Conservation (phyloP, 2,113 vertebrate genomes). For the Erythrolamprus reginae region DNA sequence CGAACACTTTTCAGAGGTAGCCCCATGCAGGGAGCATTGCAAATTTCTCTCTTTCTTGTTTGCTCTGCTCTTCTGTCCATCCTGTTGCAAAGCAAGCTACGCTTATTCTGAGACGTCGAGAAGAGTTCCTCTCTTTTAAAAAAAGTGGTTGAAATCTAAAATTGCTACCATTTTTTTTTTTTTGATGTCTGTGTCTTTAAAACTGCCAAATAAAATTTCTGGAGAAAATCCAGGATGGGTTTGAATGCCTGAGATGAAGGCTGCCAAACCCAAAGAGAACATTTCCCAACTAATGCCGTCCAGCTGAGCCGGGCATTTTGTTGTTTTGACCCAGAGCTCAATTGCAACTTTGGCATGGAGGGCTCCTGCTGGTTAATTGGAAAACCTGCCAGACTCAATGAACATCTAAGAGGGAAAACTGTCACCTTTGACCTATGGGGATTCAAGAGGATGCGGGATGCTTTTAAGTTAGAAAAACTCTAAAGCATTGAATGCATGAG, state of each 20-base stretch:
- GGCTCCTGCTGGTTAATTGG: not conserved
- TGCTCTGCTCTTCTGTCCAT: not conserved
- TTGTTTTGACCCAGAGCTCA: not conserved
- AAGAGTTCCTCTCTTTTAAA: not conserved
- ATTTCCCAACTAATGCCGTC: not conserved
- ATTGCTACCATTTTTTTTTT: not conserved
- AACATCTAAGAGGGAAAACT: not conserved
- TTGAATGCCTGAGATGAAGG: not conserved
- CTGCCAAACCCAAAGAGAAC: not conserved
- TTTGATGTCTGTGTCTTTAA: not conserved
- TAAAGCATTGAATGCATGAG: not conserved
- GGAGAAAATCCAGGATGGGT: constrained; percentile 16
- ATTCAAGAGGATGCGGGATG: not conserved
- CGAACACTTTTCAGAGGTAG: too few relatives aligned
- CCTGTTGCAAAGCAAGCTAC: not conserved
- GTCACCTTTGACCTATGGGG: not conserved
- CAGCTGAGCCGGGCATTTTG: not conserved
- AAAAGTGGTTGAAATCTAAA: not conserved
- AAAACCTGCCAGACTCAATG: not conserved
- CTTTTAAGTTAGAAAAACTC: not conserved
- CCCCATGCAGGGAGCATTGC: too few relatives aligned
- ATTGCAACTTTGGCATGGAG: not conserved
- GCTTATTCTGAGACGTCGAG: not conserved
- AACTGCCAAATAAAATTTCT: not conserved
- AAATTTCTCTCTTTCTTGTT: not conserved